A percentile compares a stretch with the other conserved stretches of the same genome.
Conservation (phyloP, 2,797 vertebrate species). For the Anguilla pacifica region DNA sequence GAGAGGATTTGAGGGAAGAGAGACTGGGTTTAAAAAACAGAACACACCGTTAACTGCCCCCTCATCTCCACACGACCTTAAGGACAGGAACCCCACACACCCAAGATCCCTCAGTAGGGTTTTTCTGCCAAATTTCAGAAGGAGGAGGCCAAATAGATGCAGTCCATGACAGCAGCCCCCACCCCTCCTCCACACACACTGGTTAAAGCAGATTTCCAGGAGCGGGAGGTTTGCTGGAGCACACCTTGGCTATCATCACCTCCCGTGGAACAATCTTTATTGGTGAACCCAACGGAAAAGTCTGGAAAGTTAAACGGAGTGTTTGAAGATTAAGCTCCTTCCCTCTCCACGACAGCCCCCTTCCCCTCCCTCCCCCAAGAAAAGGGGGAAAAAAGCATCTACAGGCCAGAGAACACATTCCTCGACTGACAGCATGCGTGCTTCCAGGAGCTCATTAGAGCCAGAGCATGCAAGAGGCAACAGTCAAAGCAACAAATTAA, state of each 20-base stretch:
- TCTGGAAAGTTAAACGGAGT: background rate
- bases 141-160: background rate
- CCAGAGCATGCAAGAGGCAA: background rate
- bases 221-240: background rate
- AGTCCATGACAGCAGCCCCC: background rate
- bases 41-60: too few species aligned
- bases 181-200: background rate
- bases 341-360: background rate
- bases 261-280: background rate
- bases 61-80: too few species aligned
- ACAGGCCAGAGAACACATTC: conserved; percentile 28
- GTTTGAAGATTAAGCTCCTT: background rate
- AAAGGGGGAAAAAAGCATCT: conserved; percentile 6
- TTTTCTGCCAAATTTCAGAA: background rate
- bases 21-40: too few species aligned
- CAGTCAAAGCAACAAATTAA: conserved; percentile 16
- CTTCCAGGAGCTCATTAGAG: background rate
- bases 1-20: too few species aligned
- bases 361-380: background rate
- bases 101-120: too few species aligned
- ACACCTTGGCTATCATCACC: background rate
- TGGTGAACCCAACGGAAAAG: background rate
- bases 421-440: background rate
- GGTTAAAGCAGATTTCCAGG: background rate
- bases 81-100: background rate